These are phyloP conservation scores for Heliconius hortense DNA, from an alignment of 2,888 invertebrate species.

Conservation along the genomic window DNA sequence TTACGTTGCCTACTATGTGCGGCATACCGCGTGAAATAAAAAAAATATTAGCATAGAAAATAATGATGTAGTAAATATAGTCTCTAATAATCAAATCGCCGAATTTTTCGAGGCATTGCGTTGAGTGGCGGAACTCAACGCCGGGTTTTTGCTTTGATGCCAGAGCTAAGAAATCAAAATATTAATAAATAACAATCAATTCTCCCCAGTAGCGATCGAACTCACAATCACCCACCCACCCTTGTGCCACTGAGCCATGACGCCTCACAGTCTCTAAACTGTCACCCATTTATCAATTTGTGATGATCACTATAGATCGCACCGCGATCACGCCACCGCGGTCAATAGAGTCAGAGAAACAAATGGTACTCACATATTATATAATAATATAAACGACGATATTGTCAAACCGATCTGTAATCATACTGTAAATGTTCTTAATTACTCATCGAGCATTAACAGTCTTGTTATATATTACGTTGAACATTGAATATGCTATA, in stretches of 20 bases:
- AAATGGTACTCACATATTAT: not conserved
- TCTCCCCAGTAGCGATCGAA: too few relatives aligned
- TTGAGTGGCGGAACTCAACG: too few relatives aligned
- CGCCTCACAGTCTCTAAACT: not conserved
- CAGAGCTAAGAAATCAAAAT: too few relatives aligned
- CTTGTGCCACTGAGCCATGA: too few relatives aligned
- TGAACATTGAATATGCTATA: not conserved
- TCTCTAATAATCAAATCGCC: too few relatives aligned
- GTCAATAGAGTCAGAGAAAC: constrained; percentile 36
- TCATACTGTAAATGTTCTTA: not conserved
- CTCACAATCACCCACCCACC: too few relatives aligned
- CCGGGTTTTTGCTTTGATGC: too few relatives aligned
- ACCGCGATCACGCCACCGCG: constrained; percentile 44
- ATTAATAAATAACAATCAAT: too few relatives aligned
- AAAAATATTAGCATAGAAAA: not conserved
- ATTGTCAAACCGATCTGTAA: not conserved
- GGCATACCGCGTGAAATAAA: not conserved
- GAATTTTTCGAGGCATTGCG: too few relatives aligned
- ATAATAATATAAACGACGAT: constrained; percentile 14
- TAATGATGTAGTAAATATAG: not conserved
- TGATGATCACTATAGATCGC: constrained; percentile 39
- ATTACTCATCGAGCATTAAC: not conserved
- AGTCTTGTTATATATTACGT: not conserved
- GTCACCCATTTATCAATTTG: constrained; percentile 36
- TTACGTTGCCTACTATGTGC: not conserved